Conservation (phyloP, 2,888 invertebrate genomes). For the Ectropis crepuscularia region DNA sequence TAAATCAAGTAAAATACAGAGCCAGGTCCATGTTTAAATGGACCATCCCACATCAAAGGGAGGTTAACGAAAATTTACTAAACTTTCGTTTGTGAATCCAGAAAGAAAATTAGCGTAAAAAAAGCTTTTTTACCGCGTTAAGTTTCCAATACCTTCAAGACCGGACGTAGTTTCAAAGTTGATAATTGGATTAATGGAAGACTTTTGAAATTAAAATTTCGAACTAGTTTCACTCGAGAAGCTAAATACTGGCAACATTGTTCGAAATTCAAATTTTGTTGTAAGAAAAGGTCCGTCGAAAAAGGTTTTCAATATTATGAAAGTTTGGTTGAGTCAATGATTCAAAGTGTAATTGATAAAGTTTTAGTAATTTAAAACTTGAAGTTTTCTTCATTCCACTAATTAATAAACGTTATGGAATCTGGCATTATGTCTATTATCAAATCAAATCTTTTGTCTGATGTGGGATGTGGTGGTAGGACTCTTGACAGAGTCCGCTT, state of each 20-base stretch:
- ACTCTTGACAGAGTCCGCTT: too few relatives aligned
- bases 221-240: slow-evolving; percentile 5
- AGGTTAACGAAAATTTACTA: slow-evolving; percentile 49
- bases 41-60: slow-evolving; percentile 53
- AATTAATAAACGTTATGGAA: too few relatives aligned
- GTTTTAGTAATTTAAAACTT: slow-evolving; percentile 1
- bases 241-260: slow-evolving; percentile 11
- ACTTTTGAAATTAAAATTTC: slow-evolving; percentile 29
- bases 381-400: too few relatives aligned
- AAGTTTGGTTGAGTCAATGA: slow-evolving; percentile 11
- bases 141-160: slow-evolving; percentile 34
- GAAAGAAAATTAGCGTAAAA: slow-evolving; percentile 52
- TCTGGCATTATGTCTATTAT: too few relatives aligned
- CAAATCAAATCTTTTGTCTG: too few relatives aligned
- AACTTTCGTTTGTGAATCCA: slow-evolving; percentile 50
- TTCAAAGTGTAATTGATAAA: slow-evolving; percentile 16
- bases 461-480: too few relatives aligned
- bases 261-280: slow-evolving; percentile 7
- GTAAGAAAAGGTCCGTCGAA: neutral
- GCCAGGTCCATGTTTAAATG: slow-evolving; percentile 35
- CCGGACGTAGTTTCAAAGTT: slow-evolving; percentile 32
- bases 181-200: slow-evolving; percentile 32
- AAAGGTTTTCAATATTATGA: slow-evolving; percentile 7
- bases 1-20: slow-evolving; percentile 29
- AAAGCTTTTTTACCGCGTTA: slow-evolving; percentile 33